Conservation (phyloP, 2,113 vertebrate species). For the Mus spicilegus region DNA sequence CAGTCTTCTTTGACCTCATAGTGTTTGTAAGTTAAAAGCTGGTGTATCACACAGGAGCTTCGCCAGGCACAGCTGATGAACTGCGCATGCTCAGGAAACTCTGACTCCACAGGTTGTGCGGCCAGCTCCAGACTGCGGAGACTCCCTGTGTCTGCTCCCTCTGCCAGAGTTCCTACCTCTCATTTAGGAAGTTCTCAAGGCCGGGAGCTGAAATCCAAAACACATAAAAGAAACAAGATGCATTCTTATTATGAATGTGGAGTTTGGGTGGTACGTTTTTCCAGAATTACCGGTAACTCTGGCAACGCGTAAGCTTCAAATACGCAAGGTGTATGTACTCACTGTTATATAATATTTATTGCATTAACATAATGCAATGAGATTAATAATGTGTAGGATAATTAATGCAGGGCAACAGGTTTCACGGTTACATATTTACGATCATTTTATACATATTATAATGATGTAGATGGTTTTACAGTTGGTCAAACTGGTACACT, state of each 20-base stretch:
- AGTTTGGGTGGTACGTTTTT: neutral
- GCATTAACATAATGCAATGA: neutral
- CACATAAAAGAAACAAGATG: conserved; percentile 40
- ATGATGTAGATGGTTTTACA: conserved; percentile 24
- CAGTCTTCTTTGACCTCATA: neutral
- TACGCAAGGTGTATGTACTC: neutral
- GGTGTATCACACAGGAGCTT: neutral
- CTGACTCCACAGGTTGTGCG: neutral
- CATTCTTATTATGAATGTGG: conserved; percentile 46
- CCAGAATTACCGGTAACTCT: neutral
- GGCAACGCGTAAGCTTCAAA: conserved; percentile 53
- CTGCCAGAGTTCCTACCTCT: neutral
- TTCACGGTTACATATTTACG: conserved; percentile 3
- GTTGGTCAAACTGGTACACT: neutral
- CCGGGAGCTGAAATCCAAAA: conserved; percentile 45
- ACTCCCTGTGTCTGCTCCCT: neutral
- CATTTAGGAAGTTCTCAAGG: conserved; percentile 50
- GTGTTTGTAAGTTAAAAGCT: conserved; percentile 45
- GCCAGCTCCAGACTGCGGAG: neutral
- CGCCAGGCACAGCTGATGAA: neutral
- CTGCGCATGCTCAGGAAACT: neutral
- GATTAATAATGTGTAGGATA: conserved; percentile 14
- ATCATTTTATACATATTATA: neutral
- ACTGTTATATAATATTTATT: conserved; percentile 57
- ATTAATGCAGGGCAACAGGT: neutral